Evolutionary conservation across 2,113 vertebrate genomes (phyloP).

Genomic region (Ammodytes marinus): DNA sequence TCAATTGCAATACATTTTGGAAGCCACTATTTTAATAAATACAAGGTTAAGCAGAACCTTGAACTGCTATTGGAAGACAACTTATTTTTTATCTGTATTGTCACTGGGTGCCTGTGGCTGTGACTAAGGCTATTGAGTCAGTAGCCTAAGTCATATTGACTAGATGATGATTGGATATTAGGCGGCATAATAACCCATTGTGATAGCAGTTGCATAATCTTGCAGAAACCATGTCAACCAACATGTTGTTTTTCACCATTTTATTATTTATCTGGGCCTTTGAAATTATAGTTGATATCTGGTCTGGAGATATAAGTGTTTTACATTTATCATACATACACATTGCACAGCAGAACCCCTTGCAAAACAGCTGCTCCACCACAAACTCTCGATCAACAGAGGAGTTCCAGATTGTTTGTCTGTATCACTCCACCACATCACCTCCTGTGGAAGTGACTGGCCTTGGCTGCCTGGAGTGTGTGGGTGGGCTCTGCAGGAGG

Average conservation of each 20-base stretch:
- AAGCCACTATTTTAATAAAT: background rate
- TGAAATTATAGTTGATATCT: background rate
- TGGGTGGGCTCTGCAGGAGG: background rate
- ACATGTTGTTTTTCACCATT: background rate
- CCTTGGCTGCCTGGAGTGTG: background rate
- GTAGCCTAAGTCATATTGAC: too few relatives aligned
- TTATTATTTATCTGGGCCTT: slow-evolving; percentile 18
- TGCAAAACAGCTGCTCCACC: background rate
- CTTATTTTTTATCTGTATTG: background rate
- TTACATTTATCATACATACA: background rate
- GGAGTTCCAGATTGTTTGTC: background rate
- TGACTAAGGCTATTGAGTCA: too few relatives aligned
- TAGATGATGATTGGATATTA: background rate
- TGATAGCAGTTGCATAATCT: slow-evolving; percentile 15
- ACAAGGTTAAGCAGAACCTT: background rate
- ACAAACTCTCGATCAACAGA: background rate
- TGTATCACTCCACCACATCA: background rate
- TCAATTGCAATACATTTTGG: background rate
- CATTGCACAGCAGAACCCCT: background rate
- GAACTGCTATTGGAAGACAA: background rate
- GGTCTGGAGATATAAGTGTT: background rate
- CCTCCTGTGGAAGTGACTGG: slow-evolving; percentile 10
- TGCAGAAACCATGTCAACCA: background rate
- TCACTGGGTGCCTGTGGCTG: background rate
- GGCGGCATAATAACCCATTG: background rate